Conservation (phyloP, 2,888 invertebrate species). For the Pantelozetes paolii region DNA sequence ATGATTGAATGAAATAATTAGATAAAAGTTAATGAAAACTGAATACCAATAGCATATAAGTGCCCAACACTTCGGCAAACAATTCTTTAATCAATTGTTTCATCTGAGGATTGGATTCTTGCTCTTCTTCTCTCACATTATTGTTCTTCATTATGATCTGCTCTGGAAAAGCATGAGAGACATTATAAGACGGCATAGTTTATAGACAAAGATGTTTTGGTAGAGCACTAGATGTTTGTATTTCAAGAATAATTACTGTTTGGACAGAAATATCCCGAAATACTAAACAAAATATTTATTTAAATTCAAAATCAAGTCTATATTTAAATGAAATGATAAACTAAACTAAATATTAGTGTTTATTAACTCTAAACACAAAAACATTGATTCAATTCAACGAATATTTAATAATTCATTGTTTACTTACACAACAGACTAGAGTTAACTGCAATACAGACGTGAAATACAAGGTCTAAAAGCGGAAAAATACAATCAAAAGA, state of each 20-base stretch:
- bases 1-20: too few relatives aligned
- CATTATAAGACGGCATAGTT: too few relatives aligned
- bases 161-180: not conserved
- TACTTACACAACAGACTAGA: too few relatives aligned
- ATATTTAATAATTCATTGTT: too few relatives aligned
- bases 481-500: not conserved
- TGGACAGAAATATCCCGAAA: too few relatives aligned
- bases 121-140: not conserved
- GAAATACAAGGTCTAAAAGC: not conserved
- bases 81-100: conserved; percentile 22
- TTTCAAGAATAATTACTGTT: too few relatives aligned
- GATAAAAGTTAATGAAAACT: too few relatives aligned
- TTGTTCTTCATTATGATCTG: conserved; percentile 1
- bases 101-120: not conserved
- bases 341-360: too few relatives aligned
- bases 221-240: not conserved
- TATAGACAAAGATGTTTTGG: not conserved
- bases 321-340: too few relatives aligned
- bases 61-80: conserved; percentile 41
- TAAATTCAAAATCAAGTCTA: too few relatives aligned
- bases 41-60: conserved; percentile 39
- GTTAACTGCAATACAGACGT: not conserved
- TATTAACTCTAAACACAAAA: too few relatives aligned
- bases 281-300: not conserved
- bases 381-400: too few relatives aligned